Percentiles rank a stretch among this genome's conserved stretches.
Conservation (phyloP, 2,888 invertebrate genomes). For the Tetropium fuscum region DNA sequence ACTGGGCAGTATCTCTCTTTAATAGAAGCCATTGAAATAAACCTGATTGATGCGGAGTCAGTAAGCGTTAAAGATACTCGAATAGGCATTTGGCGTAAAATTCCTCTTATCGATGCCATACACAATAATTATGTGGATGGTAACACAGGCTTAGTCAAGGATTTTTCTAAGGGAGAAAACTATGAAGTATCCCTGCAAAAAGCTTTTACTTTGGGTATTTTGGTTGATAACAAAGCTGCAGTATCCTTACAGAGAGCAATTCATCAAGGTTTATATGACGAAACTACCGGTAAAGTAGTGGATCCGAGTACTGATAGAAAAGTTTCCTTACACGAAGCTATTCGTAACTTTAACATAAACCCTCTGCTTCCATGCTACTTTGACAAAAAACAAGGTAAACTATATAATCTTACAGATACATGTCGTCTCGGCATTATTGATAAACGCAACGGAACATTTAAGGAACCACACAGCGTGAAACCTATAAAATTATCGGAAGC, state of each 20-base stretch:
- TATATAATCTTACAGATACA: conserved; percentile 82
- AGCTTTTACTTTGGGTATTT: conserved; percentile 83
- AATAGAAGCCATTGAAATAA: conserved; percentile 83
- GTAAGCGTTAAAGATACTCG: conserved; percentile 85
- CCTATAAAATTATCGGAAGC: conserved; percentile 80
- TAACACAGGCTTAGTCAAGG: conserved; percentile 77
- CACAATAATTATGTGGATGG: conserved; percentile 81
- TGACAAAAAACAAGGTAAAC: conserved; percentile 79
- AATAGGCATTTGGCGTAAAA: conserved; percentile 80
- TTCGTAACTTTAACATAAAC: conserved; percentile 83
- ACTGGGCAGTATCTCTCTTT: conserved; percentile 83
- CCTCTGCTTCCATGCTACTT: conserved; percentile 85
- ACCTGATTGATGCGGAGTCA: conserved; percentile 86
- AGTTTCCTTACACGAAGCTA: conserved; percentile 86
- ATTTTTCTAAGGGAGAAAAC: conserved; percentile 73
- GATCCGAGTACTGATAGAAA: conserved; percentile 84
- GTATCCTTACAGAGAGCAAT: conserved; percentile 87
- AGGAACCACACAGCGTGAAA: conserved; percentile 76
- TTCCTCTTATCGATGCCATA: conserved; percentile 84
- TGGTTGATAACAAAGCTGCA: conserved; percentile 85
- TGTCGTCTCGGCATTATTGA: conserved; percentile 86
- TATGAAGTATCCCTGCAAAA: conserved; percentile 79
- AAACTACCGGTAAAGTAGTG: conserved; percentile 82
- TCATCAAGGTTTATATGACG: conserved; percentile 88
- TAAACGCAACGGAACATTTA: conserved; percentile 81